Evolutionary conservation across 2,888 invertebrate species (phyloP), one percentile per base, ranked within the genome.

Genomic region (Platerodrilus igneus): DNA sequence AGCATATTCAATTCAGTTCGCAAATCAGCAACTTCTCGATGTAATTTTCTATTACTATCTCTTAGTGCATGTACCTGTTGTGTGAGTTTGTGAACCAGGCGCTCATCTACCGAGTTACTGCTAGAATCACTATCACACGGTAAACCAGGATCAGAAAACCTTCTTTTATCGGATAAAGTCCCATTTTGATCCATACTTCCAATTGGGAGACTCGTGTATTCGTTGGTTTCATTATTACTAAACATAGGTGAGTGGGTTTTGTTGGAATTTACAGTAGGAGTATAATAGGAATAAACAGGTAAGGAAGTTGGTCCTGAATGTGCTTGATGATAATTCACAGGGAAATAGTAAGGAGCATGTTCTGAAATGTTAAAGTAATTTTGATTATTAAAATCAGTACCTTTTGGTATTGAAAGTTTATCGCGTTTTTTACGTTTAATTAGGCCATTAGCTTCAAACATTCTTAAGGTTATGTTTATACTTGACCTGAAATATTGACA

Each of bases 1-100:
- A 68, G 41, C 46, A 66, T 49, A 48, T 66, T 67, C 45, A 75
- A 52, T 53, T 75, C 72, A 72, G 83, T 78, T 73, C 79, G 81
- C 40, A 84, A 78, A 56, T 86, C 83, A 57, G 79, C 77, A 53
- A 87, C 73, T 62, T 86, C 86, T 62, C 81, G 78, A 57, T 77
- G 83, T 59, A 87, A 74, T 71, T 81, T 83, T 53, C 81, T 77
- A 67, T 87, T 86, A 39, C 77, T 75, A 53, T 83, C 78, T 60
- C 83, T 84, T 52, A 87, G 62, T 36, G 78, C 64, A 56, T 77
- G 72, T 50, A 87, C 83, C 70, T 87, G 86, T 56, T 85, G 84
- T 47, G 84, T 74, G 18, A 87, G 70, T 41, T 81, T 78, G 30
- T 77, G 68, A 26, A 82, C 64, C 28, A 81, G 63, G 48, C 77